Percentiles rank a stretch among this genome's conserved stretches.
These are phyloP conservation scores for Australoheros scitulus DNA, from an alignment of 2,113 vertebrate genomes.

Conservation along the genomic window DNA sequence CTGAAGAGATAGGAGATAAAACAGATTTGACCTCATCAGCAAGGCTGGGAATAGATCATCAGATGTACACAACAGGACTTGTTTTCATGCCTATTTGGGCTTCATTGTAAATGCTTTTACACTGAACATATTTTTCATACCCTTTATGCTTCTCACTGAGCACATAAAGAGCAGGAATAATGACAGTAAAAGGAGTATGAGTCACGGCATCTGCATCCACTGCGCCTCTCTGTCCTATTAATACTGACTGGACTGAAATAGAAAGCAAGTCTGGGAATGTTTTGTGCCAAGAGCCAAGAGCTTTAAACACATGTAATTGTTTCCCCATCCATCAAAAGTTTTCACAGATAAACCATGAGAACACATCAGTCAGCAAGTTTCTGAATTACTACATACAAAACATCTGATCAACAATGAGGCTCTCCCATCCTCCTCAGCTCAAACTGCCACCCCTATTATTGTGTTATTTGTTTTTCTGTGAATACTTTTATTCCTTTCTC, in stretches of 20 bases:
- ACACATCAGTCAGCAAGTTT: conserved; percentile 21
- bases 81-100: not conserved
- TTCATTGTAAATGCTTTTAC: not conserved
- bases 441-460: conserved; percentile 9
- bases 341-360: conserved; percentile 41
- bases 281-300: conserved; percentile 15
- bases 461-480: conserved; percentile 26
- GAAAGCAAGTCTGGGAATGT: conserved; percentile 41
- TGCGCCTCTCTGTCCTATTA: conserved; percentile 11
- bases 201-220: conserved; percentile 22
- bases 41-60: not conserved
- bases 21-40: conserved; percentile 3
- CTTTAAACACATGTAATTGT: conserved; percentile 19
- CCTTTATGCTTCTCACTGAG: not conserved
- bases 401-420: conserved; percentile 16
- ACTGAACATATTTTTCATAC: not conserved
- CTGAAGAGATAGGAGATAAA: not conserved
- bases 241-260: conserved; percentile 38
- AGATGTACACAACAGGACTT: not conserved
- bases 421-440: conserved; percentile 31
- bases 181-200: conserved; percentile 19
- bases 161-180: not conserved
- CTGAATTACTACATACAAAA: conserved; percentile 36
- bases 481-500: conserved; percentile 29
- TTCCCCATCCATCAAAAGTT: conserved; percentile 46